Conservation (phyloP, 2,113 vertebrate species). For the Guaruba guarouba region DNA sequence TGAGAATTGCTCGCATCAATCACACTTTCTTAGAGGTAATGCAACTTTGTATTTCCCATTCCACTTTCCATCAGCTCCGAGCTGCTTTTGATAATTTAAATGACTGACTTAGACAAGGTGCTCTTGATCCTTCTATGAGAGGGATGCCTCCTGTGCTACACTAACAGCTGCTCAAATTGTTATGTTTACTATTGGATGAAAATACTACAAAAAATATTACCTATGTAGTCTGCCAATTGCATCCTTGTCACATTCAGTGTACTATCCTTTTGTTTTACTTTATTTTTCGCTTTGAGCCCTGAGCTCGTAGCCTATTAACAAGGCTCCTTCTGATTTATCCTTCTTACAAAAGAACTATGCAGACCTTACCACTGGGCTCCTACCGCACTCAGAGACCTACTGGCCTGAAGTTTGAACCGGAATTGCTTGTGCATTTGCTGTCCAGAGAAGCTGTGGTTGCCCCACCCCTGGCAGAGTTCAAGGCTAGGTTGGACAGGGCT, state of each 20-base stretch:
- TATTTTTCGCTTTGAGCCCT: not conserved
- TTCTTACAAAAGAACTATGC: not conserved
- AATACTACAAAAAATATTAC: not conserved
- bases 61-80: not conserved
- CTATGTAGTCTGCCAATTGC: not conserved
- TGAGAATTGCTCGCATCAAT: not conserved
- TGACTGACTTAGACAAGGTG: not conserved
- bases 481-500: not conserved
- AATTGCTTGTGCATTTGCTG: not conserved
- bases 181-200: not conserved
- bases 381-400: not conserved
- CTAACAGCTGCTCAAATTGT: not conserved
- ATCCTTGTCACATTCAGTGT: not conserved
- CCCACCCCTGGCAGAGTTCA: not conserved
- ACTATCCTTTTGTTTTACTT: not conserved
- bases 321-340: not conserved
- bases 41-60: not conserved
- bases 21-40: not conserved
- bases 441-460: not conserved
- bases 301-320: not conserved
- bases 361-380: not conserved
- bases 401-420: not conserved
- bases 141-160: not conserved
- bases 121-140: not conserved
- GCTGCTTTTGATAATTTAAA: not conserved